Base-by-base conservation (phyloP, 2,113 vertebrate species). In the Physeter macrocephalus region DNA sequence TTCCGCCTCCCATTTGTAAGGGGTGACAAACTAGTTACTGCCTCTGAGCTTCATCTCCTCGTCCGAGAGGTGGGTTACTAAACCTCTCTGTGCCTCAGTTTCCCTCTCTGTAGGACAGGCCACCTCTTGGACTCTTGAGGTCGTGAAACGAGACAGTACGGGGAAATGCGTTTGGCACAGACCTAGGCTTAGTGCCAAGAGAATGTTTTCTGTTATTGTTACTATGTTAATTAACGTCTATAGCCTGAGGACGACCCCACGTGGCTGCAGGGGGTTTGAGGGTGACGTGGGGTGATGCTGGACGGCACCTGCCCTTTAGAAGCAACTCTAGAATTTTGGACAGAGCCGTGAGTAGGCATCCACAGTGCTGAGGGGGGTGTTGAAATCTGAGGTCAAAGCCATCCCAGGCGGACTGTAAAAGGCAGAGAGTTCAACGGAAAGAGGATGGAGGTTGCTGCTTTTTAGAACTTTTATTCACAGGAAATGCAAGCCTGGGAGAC, bases 211-310 rank as follows among this genome's bases (percentile, higher is more conserved):
- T 23, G 1, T 7, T 6, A 6, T 62, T 4, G 1, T 21, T 25
- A 29, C 8, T 7, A 8, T 9, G 6, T 57, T 57, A 57, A 21
- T 57, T 57, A 57, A 21, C 9, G 7, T 41, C 11, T n/a, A 14
- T 1, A 41, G 88, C 8, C 62, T 0, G 54, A 17, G 34, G 31
- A 36, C 5, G 17, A 29, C 18, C 3, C 18, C 59, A 4, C 7
- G 0, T 14, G 4, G n/a, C 49, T 6, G 34, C 57, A 34, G 5
- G 46, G 64, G 39, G 21, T 8, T 18, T 34, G 57, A 20, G 75
- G 49, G 20, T n/a, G 7, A 21, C 12, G 0, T 1, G 90, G 59
- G 29, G 1, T 20, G 3, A 34, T 15, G 2, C 31, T 1, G 2
- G 39, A 7, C 0, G 8, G 17, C 39, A 6, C 1, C 6, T 27